Base-by-base conservation (phyloP, 2,797 vertebrate species). In the Chromis chromis region DNA sequence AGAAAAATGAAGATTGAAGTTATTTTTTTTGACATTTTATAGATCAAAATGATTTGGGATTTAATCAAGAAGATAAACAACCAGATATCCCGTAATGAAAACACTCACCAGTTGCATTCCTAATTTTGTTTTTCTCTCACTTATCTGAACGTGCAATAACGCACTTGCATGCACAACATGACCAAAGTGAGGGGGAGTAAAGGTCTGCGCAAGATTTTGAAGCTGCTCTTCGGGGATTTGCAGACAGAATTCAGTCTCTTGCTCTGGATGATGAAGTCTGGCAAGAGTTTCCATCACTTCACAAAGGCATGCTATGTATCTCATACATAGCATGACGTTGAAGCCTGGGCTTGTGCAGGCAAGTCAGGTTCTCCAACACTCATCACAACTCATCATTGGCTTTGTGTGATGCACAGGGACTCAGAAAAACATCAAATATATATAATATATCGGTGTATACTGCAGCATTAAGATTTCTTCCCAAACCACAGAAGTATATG, bases 21-120 rank as follows among this genome's bases (percentile, higher is more conserved):
- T 49, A 62, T 62, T 49, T 62, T 31, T 25, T 33, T 25, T 49
- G 60, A 39, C 62, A 40, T n/a, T 65, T 65, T 53, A 39, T 65
- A 33, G 31, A 65, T 10, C 31, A 39, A 14, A 31, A 44, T 17
- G 16, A 44, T 7, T 44, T 6, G 19, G 0, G 6, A 44, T 19
- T 44, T 44, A 44, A 44, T 44, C 16, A 19, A 44, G 6, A 44
- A 36, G 33, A 36, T 36, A 36, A 36, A 36, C 33, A 36, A 12
- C 33, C 33, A 36, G 33, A 36, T 36, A 36, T 36, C 8, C 33
- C 9, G 3, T 36, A 36, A 36, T 12, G 11, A 36, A 36, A 36
- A 36, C 33, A 36, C 9, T 36, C 33, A 36, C 33, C 11, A 36
- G 33, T 12, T 36, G 33, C 9, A 36, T 36, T 10, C 33, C 33